These are phyloP conservation scores for Papilio helenus DNA, from an alignment of 1,140 invertebrate species.

Conservation along the genomic window DNA sequence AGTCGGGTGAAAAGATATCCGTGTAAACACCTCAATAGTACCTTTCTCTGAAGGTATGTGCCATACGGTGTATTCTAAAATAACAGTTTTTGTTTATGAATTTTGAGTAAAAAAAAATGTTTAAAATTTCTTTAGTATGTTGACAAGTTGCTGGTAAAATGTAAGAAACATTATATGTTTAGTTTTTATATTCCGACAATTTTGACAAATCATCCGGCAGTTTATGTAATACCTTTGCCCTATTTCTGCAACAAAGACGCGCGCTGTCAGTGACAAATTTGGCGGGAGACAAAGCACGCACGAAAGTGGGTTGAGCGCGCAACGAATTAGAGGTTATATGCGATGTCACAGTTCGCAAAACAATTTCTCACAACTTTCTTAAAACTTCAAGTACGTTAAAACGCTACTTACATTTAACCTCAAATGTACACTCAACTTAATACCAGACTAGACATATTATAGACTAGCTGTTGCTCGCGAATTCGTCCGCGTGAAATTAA, in stretches of 20 bases:
- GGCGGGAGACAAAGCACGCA: constrained; percentile 12
- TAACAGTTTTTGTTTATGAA: not conserved
- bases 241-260: not conserved
- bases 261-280: constrained; percentile 24
- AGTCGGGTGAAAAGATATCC: constrained; percentile 8
- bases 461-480: too few relatives aligned
- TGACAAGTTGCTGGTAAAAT: too few relatives aligned
- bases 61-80: not conserved
- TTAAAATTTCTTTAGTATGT: not conserved
- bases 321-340: constrained; percentile 25
- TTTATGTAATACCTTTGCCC: not conserved
- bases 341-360: constrained; percentile 16
- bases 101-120: too few relatives aligned
- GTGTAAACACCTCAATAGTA: not conserved
- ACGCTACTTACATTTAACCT: not conserved
- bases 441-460: not conserved
- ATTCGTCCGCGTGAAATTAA: too few relatives aligned
- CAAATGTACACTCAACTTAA: not conserved
- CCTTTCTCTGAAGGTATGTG: not conserved
- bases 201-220: not conserved
- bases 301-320: constrained; percentile 26
- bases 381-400: not conserved
- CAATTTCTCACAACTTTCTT: constrained; percentile 26
- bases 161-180: too few relatives aligned
- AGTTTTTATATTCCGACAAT: too few relatives aligned